phyloP scores from a whole-genome alignment of 2,888 invertebrate genomes.

The Leucozona laternaria region DNA sequence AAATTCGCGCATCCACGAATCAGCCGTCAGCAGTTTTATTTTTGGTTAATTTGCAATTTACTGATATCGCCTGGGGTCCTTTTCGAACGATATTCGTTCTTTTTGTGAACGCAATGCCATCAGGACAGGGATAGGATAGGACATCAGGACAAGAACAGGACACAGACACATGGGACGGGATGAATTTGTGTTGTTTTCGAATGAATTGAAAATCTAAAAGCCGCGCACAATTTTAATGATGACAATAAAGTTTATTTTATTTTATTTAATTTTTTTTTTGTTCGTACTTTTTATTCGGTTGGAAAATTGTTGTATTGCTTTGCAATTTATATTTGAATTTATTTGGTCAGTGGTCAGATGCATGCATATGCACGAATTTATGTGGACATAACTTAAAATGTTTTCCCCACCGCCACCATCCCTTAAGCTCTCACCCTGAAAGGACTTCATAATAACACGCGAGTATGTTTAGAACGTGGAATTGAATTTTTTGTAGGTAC shows the following conservation, averaged over 20 bases:
- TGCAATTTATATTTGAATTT: constrained; percentile 55
- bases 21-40: constrained; percentile 80
- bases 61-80: constrained; percentile 69
- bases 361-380: constrained; percentile 30
- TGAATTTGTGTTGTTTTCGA: constrained; percentile 36
- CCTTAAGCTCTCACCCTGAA: neutral
- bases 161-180: constrained; percentile 1
- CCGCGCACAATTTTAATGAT: constrained; percentile 71
- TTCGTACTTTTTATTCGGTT: neutral
- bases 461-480: constrained; percentile 11
- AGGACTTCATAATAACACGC: neutral
- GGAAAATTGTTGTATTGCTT: constrained; percentile 57
- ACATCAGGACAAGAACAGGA: neutral
- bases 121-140: neutral
- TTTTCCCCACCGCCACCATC: neutral
- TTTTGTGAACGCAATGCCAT: constrained; percentile 15
- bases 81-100: neutral
- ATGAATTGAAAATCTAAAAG: constrained; percentile 70
- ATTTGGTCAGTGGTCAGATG: constrained; percentile 32
- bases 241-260: constrained; percentile 61
- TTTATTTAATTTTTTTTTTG: constrained; percentile 14
- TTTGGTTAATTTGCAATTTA: constrained; percentile 76
- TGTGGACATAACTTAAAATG: constrained; percentile 36
- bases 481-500: constrained; percentile 1
- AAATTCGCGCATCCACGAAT: constrained; percentile 79